Base-by-base conservation (phyloP, 2,888 invertebrate genomes). In the Merodon equestris region DNA sequence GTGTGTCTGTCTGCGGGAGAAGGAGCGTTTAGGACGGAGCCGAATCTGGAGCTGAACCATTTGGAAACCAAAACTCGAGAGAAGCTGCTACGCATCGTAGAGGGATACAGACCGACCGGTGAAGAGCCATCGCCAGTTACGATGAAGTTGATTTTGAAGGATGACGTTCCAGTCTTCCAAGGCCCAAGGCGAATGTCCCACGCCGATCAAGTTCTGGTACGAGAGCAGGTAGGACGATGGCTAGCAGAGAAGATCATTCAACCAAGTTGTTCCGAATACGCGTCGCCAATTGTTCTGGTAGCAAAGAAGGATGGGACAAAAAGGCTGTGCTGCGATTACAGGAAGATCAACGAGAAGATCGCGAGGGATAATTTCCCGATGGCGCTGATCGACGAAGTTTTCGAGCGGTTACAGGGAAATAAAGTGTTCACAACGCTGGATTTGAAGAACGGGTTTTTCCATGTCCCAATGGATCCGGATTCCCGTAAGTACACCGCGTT, bases 361-460 rank as follows among this genome's bases (percentile, higher is more conserved):
- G 27, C 42, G 2, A 19, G 54, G 7, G 54, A 56, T 10, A 56
- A 42, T 15, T 63, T 63, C 42, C 71, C 56, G 0, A 63, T 71
- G 54, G 15, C 40, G 0, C 13, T 54, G 9, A 57, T 71, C n/a
- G 71, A 63, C 7, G 68, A 75, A 12, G 27, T 48, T 1, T 12
- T 60, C 4, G 54, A 70, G 3, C 38, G 34, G 15, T 44, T 82
- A 27, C 72, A 75, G 48, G 42, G 57, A 9, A 72, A 68, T 10
- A 64, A 51, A 5, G 44, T 75, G 9, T 79, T 60, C 40, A 70
- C 81, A 5, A 77, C 77, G 1, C 17, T 76, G 7, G 82, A 76
- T 9, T 27, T 81, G n/a, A 74, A 81, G 18, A 73, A 57, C 10
- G 57, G 79, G 17, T 82, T 82, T 14, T 83, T 82, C 17, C 76